Evolutionary conservation across 2,113 vertebrate species (phyloP).

Genomic region (Dascyllus trimaculatus): DNA sequence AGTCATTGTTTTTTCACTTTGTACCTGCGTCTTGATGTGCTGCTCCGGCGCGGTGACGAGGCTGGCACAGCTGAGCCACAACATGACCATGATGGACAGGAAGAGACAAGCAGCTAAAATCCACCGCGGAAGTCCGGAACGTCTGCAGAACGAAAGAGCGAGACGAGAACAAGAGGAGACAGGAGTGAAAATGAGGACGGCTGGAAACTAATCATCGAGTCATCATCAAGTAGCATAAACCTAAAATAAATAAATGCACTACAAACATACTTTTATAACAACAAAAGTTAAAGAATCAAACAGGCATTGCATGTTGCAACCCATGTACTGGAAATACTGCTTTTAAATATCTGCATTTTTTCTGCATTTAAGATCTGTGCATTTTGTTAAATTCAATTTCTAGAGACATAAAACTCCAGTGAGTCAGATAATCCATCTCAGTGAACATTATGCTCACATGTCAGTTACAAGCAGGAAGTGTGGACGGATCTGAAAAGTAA

Average conservation of each 20-base stretch:
- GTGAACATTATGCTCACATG: neutral
- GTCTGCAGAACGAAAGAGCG: constrained; percentile 80
- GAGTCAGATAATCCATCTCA: too few species aligned
- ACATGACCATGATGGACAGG: constrained; percentile 96
- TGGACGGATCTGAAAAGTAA: too few species aligned
- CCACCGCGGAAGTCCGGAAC: constrained; percentile 96
- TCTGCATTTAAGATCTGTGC: too few species aligned
- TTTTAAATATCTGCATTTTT: too few species aligned
- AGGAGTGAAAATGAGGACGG: neutral
- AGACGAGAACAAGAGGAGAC: neutral
- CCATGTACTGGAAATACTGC: too few species aligned
- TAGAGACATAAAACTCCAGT: too few species aligned
- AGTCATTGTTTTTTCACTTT: neutral
- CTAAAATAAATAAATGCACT: too few species aligned
- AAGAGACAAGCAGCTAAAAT: constrained; percentile 95
- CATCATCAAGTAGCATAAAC: too few species aligned
- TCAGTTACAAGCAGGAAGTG: neutral
- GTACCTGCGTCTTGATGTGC: constrained; percentile 93
- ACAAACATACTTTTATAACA: too few species aligned
- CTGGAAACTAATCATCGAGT: too few species aligned
- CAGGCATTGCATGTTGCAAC: neutral
- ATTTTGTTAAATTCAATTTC: too few species aligned
- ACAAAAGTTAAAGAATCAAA: too few species aligned
- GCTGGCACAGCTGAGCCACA: constrained; percentile 98
- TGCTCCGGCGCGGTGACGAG: constrained; percentile 94